Base-by-base conservation (phyloP, 2,888 invertebrate genomes). In the Adelognathus sp. region DNA sequence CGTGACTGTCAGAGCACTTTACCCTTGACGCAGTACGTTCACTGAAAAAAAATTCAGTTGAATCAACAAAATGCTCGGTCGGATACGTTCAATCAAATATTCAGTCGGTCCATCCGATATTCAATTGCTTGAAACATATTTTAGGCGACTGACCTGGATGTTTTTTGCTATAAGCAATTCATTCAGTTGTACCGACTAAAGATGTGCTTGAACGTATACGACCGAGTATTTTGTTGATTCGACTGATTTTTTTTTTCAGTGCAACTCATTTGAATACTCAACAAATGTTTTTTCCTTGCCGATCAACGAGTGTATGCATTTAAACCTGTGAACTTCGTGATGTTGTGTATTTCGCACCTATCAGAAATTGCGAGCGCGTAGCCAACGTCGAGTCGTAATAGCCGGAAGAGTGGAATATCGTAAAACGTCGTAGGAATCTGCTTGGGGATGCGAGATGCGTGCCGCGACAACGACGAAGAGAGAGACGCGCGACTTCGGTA, bases 361-460 rank as follows among this genome's bases (percentile, higher is more conserved):
- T 24, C 54, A 50, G 46, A 39, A 60, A 41, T 39, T 18, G 33
- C 29, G 41, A 39, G 21, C 46, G 46, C 46, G 24, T 21, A 46
- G 21, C 21, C 46, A 24, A 21, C 11, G 3, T 6, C 4, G 3
- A 3, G 29, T 11, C 33, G 54, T 61, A 75, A 75, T 14, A 66
- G 52, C 50, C 16, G 67, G 67, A 69, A 75, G 61, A 61, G 61
- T 61, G n/a, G 29, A 21, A n/a, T 33, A 52, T 69, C 50, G 50
- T 66, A 21, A 21, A 75, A 36, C n/a, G 18, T 33, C 50, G 64
- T 24, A 56, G 24, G 52, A 61, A 39, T 39, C n/a, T 36, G 18
- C 58, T 66, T 39, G 29, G 60, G 60, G 67, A 74, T 74, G 74
- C 67, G 9, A 61, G 41, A 2, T 61, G 74, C 60, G 67, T 67